phyloP scores from a whole-genome alignment of 2,797 vertebrate genomes.

The Notolabrus celidotus region DNA sequence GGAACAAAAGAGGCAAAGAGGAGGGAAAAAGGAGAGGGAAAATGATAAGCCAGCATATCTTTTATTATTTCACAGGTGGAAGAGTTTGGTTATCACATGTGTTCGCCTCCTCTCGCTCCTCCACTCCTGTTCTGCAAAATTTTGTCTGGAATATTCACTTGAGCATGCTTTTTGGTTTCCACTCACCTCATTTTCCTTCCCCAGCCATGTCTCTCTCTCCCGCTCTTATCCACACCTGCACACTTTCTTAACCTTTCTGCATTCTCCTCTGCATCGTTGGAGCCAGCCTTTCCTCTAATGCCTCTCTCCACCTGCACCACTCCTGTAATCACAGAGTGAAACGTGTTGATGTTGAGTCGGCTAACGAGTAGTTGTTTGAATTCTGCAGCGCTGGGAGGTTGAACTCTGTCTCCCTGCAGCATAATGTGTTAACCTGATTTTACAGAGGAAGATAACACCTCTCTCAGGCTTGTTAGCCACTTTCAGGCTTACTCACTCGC shows the following conservation, averaged over 20 bases:
- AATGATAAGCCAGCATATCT: constrained; percentile 71
- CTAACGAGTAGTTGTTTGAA: constrained; percentile 46
- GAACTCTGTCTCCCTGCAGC: constrained; percentile 36
- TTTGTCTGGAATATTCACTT: constrained; percentile 22
- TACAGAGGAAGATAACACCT: constrained; percentile 39
- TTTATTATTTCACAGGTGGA: constrained; percentile 71
- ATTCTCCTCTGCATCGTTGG: constrained; percentile 23
- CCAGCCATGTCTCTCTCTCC: not conserved
- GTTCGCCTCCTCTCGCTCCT: constrained; percentile 28
- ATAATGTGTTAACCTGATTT: constrained; percentile 50
- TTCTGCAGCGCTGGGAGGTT: constrained; percentile 15
- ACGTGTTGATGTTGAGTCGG: constrained; percentile 24
- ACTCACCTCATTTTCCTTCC: constrained; percentile 12
- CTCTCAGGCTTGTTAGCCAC: constrained; percentile 32
- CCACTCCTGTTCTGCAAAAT: constrained; percentile 7
- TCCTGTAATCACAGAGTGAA: constrained; percentile 43
- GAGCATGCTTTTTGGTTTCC: constrained; percentile 25
- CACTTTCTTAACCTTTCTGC: constrained; percentile 12
- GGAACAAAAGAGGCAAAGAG: constrained; percentile 64
- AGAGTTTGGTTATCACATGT: constrained; percentile 62
- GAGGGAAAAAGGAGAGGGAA: constrained; percentile 47
- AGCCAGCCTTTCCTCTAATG: constrained; percentile 10
- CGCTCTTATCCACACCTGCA: constrained; percentile 35
- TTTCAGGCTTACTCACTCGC: constrained; percentile 32
- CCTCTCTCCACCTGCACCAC: constrained; percentile 14